Conservation (phyloP, 2,113 vertebrate species). For the Cygnus buccinator region DNA sequence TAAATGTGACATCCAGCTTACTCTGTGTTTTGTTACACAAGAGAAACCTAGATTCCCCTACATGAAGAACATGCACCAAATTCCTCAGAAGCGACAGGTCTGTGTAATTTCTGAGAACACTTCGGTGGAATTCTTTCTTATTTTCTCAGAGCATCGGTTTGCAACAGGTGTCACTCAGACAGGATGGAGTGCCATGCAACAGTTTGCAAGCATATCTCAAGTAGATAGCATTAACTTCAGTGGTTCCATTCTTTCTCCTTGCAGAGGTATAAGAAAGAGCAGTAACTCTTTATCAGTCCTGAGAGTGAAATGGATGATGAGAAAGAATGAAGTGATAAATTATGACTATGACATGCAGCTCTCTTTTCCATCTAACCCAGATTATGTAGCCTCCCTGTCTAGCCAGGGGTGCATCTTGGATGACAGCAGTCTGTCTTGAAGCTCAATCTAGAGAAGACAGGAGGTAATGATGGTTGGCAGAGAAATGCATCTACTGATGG, state of each 20-base stretch:
- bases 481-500: slow-evolving; percentile 45
- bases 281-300: slow-evolving; percentile 19
- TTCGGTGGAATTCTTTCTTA: not conserved
- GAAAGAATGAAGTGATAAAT: slow-evolving; percentile 30
- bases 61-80: slow-evolving; percentile 20
- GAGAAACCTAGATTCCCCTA: slow-evolving; percentile 21
- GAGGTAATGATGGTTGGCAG: slow-evolving; percentile 54
- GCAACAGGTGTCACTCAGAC: slow-evolving; percentile 26
- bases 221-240: slow-evolving; percentile 1
- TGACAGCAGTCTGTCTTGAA: slow-evolving; percentile 69
- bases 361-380: slow-evolving; percentile 60
- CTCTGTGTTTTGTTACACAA: not conserved
- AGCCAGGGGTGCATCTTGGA: slow-evolving; percentile 56
- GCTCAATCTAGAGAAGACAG: slow-evolving; percentile 71
- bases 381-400: slow-evolving; percentile 65
- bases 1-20: slow-evolving; percentile 23
- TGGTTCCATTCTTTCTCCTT: slow-evolving; percentile 38
- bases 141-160: not conserved
- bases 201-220: slow-evolving; percentile 44
- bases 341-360: slow-evolving; percentile 59
- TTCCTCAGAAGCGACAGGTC: not conserved
- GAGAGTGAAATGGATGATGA: slow-evolving; percentile 37
- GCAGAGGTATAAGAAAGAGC: slow-evolving; percentile 26
- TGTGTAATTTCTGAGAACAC: not conserved
- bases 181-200: slow-evolving; percentile 68